These are phyloP conservation scores for Drosophila gaucha DNA, from an alignment of 2,888 invertebrate species.

Conservation along the genomic window DNA sequence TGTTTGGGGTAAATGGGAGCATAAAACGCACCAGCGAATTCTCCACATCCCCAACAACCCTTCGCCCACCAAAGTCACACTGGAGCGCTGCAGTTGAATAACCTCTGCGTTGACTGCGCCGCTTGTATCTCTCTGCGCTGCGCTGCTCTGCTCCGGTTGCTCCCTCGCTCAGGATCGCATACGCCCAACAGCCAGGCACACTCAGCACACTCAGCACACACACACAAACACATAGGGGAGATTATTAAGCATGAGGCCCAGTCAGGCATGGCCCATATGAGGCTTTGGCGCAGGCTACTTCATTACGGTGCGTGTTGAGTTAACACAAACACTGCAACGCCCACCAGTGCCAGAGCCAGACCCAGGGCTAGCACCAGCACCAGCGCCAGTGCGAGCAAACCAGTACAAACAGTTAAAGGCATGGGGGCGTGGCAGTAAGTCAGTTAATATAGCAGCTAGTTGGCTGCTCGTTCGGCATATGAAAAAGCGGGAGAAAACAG, in stretches of 20 bases:
- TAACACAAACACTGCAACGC: conserved; percentile 35
- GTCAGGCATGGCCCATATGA: conserved; percentile 71
- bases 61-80: background rate
- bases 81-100: conserved; percentile 68
- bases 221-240: conserved; percentile 28
- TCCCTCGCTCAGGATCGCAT: conserved; percentile 57
- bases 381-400: conserved; percentile 10
- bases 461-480: conserved; percentile 59
- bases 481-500: conserved; percentile 46
- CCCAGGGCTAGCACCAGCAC: background rate
- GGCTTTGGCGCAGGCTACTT: conserved; percentile 68
- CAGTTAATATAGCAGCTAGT: conserved; percentile 77
- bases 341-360: conserved; percentile 26
- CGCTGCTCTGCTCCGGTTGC: conserved; percentile 1
- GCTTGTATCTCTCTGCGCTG: conserved; percentile 34
- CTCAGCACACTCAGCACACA: conserved; percentile 27
- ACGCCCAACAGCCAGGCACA: conserved; percentile 16
- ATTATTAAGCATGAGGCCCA: conserved; percentile 76
- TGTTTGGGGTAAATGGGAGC: conserved; percentile 74
- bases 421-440: conserved; percentile 67
- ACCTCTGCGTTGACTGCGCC: conserved; percentile 57
- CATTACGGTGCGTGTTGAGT: conserved; percentile 77
- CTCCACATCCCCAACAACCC: background rate
- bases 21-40: conserved; percentile 71
- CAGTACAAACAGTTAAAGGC: conserved; percentile 35